phyloP scores from a whole-genome alignment of 2,113 vertebrate species.

The Paradisaea rubra region DNA sequence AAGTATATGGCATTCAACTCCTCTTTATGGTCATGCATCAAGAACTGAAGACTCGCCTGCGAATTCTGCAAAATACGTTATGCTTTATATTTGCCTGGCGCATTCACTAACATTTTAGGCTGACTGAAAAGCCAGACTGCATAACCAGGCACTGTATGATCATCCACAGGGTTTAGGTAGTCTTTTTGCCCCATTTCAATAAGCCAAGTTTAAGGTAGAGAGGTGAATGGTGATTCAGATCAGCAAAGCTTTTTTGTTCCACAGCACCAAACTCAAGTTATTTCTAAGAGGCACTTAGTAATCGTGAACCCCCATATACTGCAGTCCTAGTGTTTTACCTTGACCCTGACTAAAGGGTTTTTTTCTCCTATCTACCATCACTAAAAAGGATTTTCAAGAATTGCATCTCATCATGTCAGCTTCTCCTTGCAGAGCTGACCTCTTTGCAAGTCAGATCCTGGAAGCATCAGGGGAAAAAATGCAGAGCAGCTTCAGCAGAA shows the following conservation, averaged over 20 bases:
- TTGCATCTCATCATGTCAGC: background rate
- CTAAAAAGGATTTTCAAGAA: background rate
- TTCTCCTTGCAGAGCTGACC: background rate
- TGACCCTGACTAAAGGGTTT: background rate
- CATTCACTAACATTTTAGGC: background rate
- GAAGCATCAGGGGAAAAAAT: background rate
- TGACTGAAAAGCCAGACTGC: background rate
- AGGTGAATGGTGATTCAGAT: background rate
- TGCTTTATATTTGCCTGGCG: background rate
- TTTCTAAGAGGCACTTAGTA: background rate
- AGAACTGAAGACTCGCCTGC: background rate
- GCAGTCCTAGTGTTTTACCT: background rate
- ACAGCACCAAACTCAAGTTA: background rate
- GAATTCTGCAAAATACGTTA: background rate
- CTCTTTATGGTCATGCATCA: background rate
- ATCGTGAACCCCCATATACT: accelerated
- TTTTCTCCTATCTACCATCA: background rate
- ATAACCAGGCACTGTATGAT: background rate
- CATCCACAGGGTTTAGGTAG: background rate
- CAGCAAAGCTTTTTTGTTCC: background rate
- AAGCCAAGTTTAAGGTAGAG: background rate
- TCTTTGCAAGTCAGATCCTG: background rate
- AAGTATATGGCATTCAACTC: background rate
- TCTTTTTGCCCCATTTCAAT: background rate
- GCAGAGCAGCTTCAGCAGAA: background rate